Conservation (phyloP, 2,888 invertebrate genomes). For the Athalia circularis region DNA sequence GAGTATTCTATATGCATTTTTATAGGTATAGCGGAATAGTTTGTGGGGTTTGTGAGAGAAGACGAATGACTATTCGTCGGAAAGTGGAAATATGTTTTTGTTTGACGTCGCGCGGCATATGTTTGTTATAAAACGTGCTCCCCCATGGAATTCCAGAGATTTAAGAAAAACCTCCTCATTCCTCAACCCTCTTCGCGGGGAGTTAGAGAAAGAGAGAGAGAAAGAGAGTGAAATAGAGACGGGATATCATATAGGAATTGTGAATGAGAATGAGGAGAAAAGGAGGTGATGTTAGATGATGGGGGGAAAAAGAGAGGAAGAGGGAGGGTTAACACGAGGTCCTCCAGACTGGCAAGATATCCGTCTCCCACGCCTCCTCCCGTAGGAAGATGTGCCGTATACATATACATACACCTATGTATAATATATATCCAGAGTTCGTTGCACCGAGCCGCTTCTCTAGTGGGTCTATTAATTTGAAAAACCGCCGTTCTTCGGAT, state of each 20-base stretch:
- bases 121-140: constrained; percentile 60
- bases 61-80: constrained; percentile 34
- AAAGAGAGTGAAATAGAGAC: not conserved
- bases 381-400: constrained; percentile 11
- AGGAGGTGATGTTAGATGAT: not conserved
- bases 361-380: constrained; percentile 43
- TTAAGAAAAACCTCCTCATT: constrained; percentile 47
- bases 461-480: constrained; percentile 61
- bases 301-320: not conserved
- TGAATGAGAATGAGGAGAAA: not conserved
- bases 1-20: too few relatives aligned
- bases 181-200: constrained; percentile 38
- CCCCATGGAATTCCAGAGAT: constrained; percentile 65
- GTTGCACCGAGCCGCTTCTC: constrained; percentile 45
- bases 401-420: not conserved
- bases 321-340: constrained; percentile 22
- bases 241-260: not conserved
- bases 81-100: constrained; percentile 41
- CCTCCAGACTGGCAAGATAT: constrained; percentile 41
- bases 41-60: not conserved
- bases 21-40: too few relatives aligned
- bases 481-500: constrained; percentile 40
- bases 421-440: constrained; percentile 33
- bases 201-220: not conserved
- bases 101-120: constrained; percentile 44